Base-by-base conservation (phyloP, 2,113 vertebrate species). In the Astatoreochromis straeleni region DNA sequence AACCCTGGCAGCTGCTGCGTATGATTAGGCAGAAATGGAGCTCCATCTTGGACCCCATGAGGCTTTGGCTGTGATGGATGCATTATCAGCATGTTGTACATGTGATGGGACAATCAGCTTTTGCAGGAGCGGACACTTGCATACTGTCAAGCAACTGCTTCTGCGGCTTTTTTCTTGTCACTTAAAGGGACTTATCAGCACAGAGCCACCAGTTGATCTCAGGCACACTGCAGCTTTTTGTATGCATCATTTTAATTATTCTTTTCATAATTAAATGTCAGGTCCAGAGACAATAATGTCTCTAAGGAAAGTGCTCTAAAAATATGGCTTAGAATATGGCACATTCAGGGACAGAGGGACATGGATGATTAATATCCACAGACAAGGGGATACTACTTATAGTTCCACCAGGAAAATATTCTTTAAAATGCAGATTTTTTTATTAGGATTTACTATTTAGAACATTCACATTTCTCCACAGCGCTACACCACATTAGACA, bases 181-280 rank as follows among this genome's bases (percentile, higher is more conserved):
- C 21, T 58, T 82, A 65, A 78, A 73, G 70, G 82, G 92, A 86
- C 75, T 93, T 93, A 95, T 95, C 91, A 82, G 82, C 86, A 24
- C 47, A 14, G 68, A 92, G 81, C 55, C 85, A 89, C 90, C 81
- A 78, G 91, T 87, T 93, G 87, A 91, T 92, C 90, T 84, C 83
- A 49, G 53, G 51, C 42, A 17, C 49, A 80, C 17, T 49, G 88
- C 80, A 80, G 81, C 75, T 91, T 80, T 75, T 75, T 24, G n/a
- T 29, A 5, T 40, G 47, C 80, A 19, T 81, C 38, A 3, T 49
- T 78, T 89, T 88, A 89, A 94, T 94, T 91, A 94, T 86, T 89
- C 85, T 91, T 89, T 90, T 93, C 84, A 90, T 86, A 83, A 92
- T 91, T 88, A 93, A 93, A 93, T 85, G 78, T 70, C 89, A 81